Evolutionary conservation across 2,113 vertebrate species (phyloP), one percentile per base, ranked within the genome.

Genomic region (Halcyon senegalensis): DNA sequence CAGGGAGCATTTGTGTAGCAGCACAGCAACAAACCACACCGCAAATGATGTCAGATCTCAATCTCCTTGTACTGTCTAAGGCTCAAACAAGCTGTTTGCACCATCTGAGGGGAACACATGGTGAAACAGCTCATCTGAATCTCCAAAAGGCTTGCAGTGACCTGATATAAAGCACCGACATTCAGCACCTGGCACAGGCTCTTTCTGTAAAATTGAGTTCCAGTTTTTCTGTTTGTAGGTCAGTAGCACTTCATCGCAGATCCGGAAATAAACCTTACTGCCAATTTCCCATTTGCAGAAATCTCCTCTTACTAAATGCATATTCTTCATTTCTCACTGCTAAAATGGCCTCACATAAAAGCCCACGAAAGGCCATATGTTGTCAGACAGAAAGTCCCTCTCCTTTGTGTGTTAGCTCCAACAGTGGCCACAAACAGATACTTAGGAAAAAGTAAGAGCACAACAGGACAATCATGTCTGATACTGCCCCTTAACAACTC

Each of bases 151-250:
- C 53, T 94, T 93, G 39, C 13, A 2, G 37, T 95, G 88, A 96
- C 75, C 95, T 74, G 66, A 56, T 63, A 39, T 6, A 84, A 90
- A 89, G 51, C 15, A 25, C 44, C 92, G 87, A 96, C 80, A 50
- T 72, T 88, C 91, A 93, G 82, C 93, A 92, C 76, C 91, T 93
- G 75, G 72, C 84, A 90, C 30, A 62, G 56, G 28, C 73, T 88
- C 30, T 76, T 93, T 81, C 64, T 69, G 48, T 69, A 84, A 64
- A 92, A 92, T 1, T 46, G 86, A 63, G 23, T 91, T 68, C 31
- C 68, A 81, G 46, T 64, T 88, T 91, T 86, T 35, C 79, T 94
- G n/a, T 96, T 94, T 96, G 82, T 93, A 96, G 93, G 92, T 97
- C 94, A 94, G 84, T 96, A 89, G 84, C 95, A 94, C 96, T 96